Percentiles rank a stretch among this genome's conserved stretches.
Evolutionary conservation across 2,888 invertebrate species (phyloP).

Genomic region (Scaptomyza cyrtandrae): DNA sequence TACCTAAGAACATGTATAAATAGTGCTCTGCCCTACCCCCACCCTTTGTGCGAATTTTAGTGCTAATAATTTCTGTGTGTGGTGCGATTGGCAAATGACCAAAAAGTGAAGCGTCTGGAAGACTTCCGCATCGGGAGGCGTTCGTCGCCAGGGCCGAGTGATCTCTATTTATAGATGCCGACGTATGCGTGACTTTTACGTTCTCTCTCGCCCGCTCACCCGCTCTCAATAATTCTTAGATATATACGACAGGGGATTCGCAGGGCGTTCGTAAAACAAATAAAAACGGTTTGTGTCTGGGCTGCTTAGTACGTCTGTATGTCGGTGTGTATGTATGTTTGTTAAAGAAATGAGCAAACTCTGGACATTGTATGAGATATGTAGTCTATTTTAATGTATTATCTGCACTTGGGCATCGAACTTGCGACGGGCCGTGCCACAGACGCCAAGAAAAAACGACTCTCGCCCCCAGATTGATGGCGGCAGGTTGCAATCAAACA

Average conservation of each 20-base stretch:
- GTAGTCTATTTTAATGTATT: slow-evolving; percentile 70
- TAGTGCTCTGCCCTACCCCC: slow-evolving; percentile 1
- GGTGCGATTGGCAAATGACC: slow-evolving; percentile 74
- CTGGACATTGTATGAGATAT: slow-evolving; percentile 64
- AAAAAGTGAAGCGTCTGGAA: slow-evolving; percentile 72
- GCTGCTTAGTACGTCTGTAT: slow-evolving; percentile 9
- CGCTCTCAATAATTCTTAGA: not conserved
- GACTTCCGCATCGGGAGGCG: slow-evolving; percentile 76
- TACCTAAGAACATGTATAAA: not conserved
- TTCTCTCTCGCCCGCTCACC: not conserved
- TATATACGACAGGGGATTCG: slow-evolving; percentile 40
- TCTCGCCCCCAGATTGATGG: slow-evolving; percentile 40
- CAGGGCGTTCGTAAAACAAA: slow-evolving; percentile 52
- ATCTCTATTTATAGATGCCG: slow-evolving; percentile 59
- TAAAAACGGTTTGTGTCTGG: slow-evolving; percentile 62
- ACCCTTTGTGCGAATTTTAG: slow-evolving; percentile 26
- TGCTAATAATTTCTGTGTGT: slow-evolving; percentile 51
- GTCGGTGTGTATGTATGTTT: slow-evolving; percentile 3
- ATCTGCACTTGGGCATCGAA: slow-evolving; percentile 78
- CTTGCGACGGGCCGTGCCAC: slow-evolving; percentile 58
- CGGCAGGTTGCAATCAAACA: slow-evolving; percentile 33
- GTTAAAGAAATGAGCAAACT: slow-evolving; percentile 47
- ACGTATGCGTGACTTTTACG: slow-evolving; percentile 16
- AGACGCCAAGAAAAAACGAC: slow-evolving; percentile 25
- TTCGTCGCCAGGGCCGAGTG: slow-evolving; percentile 37